Evolutionary conservation across 2,888 invertebrate species (phyloP), one percentile per base, ranked within the genome.

Genomic region (Blastobasis lacticolella): DNA sequence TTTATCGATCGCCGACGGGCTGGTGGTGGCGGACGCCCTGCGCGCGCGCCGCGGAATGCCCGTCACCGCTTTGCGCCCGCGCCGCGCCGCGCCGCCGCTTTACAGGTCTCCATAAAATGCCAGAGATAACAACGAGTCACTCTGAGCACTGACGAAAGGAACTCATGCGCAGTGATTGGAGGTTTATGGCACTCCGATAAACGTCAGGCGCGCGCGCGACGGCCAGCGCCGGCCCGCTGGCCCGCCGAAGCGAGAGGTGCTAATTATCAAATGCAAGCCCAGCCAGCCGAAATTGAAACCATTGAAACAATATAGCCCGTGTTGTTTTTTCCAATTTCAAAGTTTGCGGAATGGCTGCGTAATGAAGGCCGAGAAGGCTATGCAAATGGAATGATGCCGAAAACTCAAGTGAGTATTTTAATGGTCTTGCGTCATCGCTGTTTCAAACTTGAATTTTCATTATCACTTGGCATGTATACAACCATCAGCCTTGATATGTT

Each of bases 371-470:
- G 73, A 76, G 75, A 73, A 73, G 75, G 76, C 81, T 78, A 81
- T 81, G 83, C 85, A 85, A 87, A 85, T 79, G 84, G 75, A 81
- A 79, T 73, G 81, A 76, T 80, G 86, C 87, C 88, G 84, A 87
- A 88, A 86, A 86, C 71, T 79, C 78, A 75, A 75, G 75, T 73
- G 72, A 71, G 80, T 80, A 84, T 81, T 82, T 87, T 87, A 87
- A 87, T 85, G 84, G 86, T 81, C 80, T 88, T 88, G 84, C 88
- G 87, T 87, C 88, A 88, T 86, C 78, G 75, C 64, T 71, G 76
- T 77, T 86, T 81, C 81, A 86, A 87, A 88, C 88, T 87, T 88
- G 87, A 86, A 85, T 83, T 87, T 88, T 87, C 85, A 88, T 88
- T 88, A 87, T 88, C 88, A 87, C 88, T 80, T 85, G 75, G 75